Conservation (phyloP, 2,888 invertebrate genomes). For the Cheilosia pagana region DNA sequence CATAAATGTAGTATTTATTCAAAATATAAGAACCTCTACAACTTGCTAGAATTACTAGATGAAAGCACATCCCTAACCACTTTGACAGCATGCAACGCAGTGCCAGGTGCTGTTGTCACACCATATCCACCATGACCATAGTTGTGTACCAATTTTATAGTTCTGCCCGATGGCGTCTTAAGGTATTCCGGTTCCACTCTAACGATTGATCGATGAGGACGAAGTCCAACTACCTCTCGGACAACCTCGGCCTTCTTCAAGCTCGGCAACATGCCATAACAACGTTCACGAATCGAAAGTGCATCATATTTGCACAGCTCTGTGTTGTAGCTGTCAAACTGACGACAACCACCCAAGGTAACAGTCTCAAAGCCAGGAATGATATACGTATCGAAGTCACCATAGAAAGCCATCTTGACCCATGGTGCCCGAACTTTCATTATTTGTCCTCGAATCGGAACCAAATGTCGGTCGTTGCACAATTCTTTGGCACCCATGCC, state of each 20-base stretch:
- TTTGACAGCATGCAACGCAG: slow-evolving; percentile 89
- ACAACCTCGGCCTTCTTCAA: slow-evolving; percentile 86
- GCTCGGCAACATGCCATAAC: slow-evolving; percentile 90
- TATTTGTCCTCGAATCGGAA: slow-evolving; percentile 93
- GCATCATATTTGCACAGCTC: slow-evolving; percentile 89
- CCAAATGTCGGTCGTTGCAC: slow-evolving; percentile 89
- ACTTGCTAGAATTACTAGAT: slow-evolving; percentile 79
- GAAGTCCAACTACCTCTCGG: slow-evolving; percentile 89
- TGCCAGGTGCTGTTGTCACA: slow-evolving; percentile 94
- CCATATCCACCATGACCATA: slow-evolving; percentile 98
- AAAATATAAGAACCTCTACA: slow-evolving; percentile 74
- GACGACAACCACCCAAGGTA: slow-evolving; percentile 93
- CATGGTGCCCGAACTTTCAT: slow-evolving; percentile 93
- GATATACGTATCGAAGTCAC: slow-evolving; percentile 93
- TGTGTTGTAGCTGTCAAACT: slow-evolving; percentile 90
- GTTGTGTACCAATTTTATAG: slow-evolving; percentile 91
- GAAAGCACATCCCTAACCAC: slow-evolving; percentile 86
- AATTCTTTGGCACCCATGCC: slow-evolving; percentile 92
- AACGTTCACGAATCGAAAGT: slow-evolving; percentile 91
- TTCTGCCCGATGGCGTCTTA: slow-evolving; percentile 81
- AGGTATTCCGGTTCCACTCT: slow-evolving; percentile 88
- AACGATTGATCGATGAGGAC: slow-evolving; percentile 91
- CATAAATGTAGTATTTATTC: not conserved
- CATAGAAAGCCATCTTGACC: slow-evolving; percentile 94
- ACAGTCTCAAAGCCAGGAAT: slow-evolving; percentile 90